Base-by-base conservation (phyloP, 1,140 invertebrate species). In the Drosophila leontia region DNA sequence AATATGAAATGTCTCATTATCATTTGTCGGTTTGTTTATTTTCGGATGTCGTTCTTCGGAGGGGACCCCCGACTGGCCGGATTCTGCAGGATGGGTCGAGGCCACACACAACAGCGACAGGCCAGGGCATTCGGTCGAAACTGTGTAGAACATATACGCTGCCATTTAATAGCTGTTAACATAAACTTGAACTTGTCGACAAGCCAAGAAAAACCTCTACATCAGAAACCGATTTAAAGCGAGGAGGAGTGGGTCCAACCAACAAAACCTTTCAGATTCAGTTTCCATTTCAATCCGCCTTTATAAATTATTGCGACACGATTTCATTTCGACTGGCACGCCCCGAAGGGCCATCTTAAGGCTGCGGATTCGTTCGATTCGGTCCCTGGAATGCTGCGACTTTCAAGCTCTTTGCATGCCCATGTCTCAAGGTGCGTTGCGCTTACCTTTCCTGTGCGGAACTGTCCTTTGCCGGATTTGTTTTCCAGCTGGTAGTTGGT, bases 121-220 rank as follows among this genome's bases (percentile, higher is more conserved):
- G 23, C 37, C 3, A 7, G 37, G 32, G 17, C 7, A 26, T 23
- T 5, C 35, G 13, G 23, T 29, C 7, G 47, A 13, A 48, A 41
- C 59, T 50, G 80, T 86, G 83, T 87, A 42, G 68, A 60, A 79
- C 83, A 87, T 68, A 88, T 62, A 78, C 70, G 50, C 60, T 45
- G 65, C 77, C 84, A 75, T 80, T 88, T 90, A 84, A 88, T 88
- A 88, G 84, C 78, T 88, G 85, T 90, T 90, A 88, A 90, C 84
- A 88, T 75, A 67, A 81, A 78, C 68, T 78, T 77, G 61, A 78
- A 90, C 84, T 88, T 90, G 84, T 88, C 83, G 84, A 88, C 84
- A 84, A 62, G 67, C 56, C 60, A 61, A 71, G 58, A 78, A 55
- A 71, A 84, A 84, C 78, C 37, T 60, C 9, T 84, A 88, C 84